Evolutionary conservation across 2,113 vertebrate species (phyloP).

Genomic region (Cygnus atratus): DNA sequence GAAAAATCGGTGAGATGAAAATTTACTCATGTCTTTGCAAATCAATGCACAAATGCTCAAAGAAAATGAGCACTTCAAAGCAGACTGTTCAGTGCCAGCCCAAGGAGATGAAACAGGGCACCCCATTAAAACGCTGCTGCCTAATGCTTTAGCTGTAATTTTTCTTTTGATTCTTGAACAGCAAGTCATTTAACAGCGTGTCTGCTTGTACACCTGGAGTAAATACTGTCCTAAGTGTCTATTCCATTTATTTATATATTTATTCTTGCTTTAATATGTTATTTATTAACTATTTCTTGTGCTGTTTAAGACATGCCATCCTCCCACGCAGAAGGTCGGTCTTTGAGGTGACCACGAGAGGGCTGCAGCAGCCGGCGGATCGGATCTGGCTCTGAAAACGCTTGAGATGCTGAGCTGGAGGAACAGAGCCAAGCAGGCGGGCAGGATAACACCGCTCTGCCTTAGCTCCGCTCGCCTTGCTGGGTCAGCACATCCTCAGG

Average conservation of each 20-base stretch:
- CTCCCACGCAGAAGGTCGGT: accelerated
- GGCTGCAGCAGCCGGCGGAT: slow-evolving; percentile 19
- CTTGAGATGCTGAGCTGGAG: background rate
- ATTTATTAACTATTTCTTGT: background rate
- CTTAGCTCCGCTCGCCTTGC: background rate
- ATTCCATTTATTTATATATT: background rate
- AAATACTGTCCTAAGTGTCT: background rate
- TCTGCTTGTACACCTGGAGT: background rate
- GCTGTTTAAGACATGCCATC: background rate
- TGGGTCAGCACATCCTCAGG: background rate
- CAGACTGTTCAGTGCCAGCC: background rate
- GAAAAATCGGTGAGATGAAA: background rate
- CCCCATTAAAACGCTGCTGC: background rate
- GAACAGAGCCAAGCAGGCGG: background rate
- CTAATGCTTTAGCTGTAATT: background rate
- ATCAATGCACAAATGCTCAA: background rate
- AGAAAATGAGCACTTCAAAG: slow-evolving; percentile 31
- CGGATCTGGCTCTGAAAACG: background rate
- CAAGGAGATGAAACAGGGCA: slow-evolving; percentile 7
- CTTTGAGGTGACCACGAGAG: slow-evolving; percentile 44
- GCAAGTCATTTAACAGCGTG: background rate
- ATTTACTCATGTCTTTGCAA: background rate
- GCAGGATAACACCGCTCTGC: accelerated
- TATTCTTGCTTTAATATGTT: background rate
- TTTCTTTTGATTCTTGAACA: slow-evolving; percentile 27